These are phyloP conservation scores for Eulemur rubriventer DNA, from an alignment of 2,797 vertebrate genomes.

Conservation along the genomic window DNA sequence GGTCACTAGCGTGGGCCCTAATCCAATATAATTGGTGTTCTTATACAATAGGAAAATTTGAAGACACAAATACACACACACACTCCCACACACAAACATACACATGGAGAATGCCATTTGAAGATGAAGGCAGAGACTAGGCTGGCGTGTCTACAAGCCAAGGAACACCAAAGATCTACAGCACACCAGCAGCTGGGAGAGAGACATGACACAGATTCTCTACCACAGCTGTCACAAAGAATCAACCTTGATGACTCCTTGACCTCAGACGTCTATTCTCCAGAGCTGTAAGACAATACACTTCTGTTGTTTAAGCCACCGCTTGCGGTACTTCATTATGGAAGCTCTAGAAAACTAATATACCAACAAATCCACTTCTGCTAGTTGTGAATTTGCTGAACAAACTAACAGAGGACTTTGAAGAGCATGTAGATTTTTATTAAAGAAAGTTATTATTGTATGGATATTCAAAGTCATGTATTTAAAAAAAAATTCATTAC, in stretches of 20 bases:
- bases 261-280: background rate
- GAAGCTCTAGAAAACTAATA: background rate
- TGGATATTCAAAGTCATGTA: background rate
- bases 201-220: background rate
- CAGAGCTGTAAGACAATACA: background rate
- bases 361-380: background rate
- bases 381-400: background rate
- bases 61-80: background rate
- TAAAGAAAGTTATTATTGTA: slow-evolving; percentile 9
- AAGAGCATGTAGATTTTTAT: background rate
- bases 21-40: background rate
- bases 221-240: background rate
- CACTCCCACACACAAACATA: background rate
- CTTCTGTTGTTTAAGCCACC: background rate
- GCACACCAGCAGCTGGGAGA: background rate
- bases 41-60: background rate
- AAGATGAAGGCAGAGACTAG: background rate
- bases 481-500: background rate
- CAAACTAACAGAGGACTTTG: background rate
- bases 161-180: background rate
- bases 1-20: background rate
- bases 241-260: background rate
- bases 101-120: accelerated
- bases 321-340: background rate
- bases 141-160: background rate